These are phyloP conservation scores for Tenodera sinensis DNA, from an alignment of 2,888 invertebrate species.

Conservation along the genomic window DNA sequence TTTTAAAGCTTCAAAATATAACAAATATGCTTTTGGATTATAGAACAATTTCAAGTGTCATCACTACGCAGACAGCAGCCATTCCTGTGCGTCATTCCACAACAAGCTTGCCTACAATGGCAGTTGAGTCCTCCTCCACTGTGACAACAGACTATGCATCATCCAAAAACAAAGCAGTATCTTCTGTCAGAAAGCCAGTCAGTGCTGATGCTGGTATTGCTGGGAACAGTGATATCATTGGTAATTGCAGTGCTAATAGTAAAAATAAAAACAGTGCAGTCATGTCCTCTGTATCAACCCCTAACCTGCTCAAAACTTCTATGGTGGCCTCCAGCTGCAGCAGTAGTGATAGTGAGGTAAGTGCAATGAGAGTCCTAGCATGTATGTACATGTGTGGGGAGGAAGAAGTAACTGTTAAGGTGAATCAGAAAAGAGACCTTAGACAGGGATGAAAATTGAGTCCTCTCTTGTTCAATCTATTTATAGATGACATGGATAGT, in stretches of 20 bases:
- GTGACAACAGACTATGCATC: background rate
- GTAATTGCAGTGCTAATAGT: conserved; percentile 22
- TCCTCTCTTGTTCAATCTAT: too few species aligned
- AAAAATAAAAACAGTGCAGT: conserved; percentile 24
- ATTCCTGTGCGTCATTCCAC: background rate
- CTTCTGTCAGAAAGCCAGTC: background rate
- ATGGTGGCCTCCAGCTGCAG: conserved; percentile 44
- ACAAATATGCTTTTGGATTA: background rate
- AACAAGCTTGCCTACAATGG: background rate
- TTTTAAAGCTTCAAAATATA: too few species aligned
- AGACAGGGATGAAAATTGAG: too few species aligned
- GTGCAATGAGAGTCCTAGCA: background rate
- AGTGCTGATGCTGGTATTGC: background rate
- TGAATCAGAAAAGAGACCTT: too few species aligned
- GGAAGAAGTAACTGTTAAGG: too few species aligned
- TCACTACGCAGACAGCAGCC: background rate
- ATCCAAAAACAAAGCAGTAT: background rate
- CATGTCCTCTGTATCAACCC: conserved; percentile 41
- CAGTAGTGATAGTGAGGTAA: conserved; percentile 41
- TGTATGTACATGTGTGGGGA: background rate
- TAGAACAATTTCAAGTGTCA: background rate
- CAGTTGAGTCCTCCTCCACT: background rate
- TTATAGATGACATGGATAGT: too few species aligned
- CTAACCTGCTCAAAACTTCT: conserved; percentile 44
- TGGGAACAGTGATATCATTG: conserved; percentile 26